Percentiles rank a stretch among this genome's conserved stretches.
Evolutionary conservation across 2,113 vertebrate genomes (phyloP).

Genomic region (Panurus biarmicus): DNA sequence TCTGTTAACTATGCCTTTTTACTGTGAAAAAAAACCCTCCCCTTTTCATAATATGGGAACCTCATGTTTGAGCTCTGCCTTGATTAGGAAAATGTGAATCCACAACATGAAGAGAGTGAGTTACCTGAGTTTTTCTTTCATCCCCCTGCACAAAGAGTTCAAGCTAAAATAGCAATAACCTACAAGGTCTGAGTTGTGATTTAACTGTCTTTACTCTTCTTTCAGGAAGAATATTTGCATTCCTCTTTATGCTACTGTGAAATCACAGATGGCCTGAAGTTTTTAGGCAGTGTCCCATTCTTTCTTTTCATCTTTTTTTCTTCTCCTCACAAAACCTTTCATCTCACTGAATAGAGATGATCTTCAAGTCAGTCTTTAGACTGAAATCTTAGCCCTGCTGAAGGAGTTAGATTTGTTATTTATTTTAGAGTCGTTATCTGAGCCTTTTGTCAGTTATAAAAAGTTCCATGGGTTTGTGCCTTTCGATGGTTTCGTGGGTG

Average conservation of each 20-base stretch:
- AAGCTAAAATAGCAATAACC: background rate
- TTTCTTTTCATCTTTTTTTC: background rate
- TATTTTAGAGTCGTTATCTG: background rate
- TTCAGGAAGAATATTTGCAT: background rate
- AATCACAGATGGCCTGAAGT: background rate
- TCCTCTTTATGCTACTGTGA: background rate
- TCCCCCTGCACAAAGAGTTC: background rate
- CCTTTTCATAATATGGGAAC: background rate
- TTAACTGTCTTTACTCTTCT: background rate
- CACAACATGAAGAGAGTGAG: background rate
- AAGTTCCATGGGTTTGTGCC: background rate
- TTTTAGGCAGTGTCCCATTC: background rate
- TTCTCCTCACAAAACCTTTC: background rate
- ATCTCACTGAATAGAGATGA: background rate
- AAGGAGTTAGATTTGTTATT: background rate
- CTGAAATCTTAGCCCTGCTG: background rate
- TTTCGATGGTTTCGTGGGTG: rapidly evolving
- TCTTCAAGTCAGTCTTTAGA: background rate
- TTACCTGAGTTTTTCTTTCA: background rate
- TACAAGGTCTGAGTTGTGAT: background rate
- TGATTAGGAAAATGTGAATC: background rate
- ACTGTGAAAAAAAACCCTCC: background rate
- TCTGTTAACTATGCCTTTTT: background rate
- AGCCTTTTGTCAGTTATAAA: background rate
- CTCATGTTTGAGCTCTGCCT: background rate